Conservation (phyloP, 2,797 vertebrate species). For the Sebastes elongatus region DNA sequence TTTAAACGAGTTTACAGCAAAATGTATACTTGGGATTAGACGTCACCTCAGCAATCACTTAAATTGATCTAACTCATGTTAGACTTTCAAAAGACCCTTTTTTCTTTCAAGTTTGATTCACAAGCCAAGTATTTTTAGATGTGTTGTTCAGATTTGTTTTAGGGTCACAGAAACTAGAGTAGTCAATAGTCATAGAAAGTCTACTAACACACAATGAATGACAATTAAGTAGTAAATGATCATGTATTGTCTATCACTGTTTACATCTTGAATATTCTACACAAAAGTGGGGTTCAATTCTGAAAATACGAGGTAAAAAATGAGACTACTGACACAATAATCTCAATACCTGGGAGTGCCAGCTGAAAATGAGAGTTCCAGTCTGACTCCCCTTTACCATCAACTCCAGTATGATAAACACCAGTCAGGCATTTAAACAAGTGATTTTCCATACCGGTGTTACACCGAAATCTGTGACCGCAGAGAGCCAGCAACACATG, state of each 20-base stretch:
- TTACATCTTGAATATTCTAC: not conserved
- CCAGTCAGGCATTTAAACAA: not conserved
- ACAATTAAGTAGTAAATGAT: not conserved
- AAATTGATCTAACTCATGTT: not conserved
- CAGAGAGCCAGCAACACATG: too few species aligned
- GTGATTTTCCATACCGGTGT: not conserved
- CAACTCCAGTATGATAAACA: not conserved
- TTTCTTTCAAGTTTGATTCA: not conserved
- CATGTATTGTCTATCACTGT: not conserved
- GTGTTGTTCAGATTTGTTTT: not conserved
- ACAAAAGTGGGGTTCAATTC: not conserved
- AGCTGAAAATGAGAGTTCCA: not conserved
- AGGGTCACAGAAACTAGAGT: not conserved
- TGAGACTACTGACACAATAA: not conserved
- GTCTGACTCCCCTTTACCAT: not conserved
- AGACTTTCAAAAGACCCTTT: not conserved
- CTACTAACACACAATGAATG: not conserved
- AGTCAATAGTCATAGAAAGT: not conserved
- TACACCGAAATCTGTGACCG: too few species aligned
- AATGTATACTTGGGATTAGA: not conserved
- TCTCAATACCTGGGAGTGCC: not conserved
- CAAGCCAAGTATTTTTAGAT: not conserved
- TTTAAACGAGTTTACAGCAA: not conserved
- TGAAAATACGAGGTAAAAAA: not conserved
- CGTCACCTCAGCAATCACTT: not conserved